Percentiles rank a stretch among this genome's conserved stretches.
These are phyloP conservation scores for Motacilla alba DNA, from an alignment of 2,113 vertebrate species.

Conservation along the genomic window DNA sequence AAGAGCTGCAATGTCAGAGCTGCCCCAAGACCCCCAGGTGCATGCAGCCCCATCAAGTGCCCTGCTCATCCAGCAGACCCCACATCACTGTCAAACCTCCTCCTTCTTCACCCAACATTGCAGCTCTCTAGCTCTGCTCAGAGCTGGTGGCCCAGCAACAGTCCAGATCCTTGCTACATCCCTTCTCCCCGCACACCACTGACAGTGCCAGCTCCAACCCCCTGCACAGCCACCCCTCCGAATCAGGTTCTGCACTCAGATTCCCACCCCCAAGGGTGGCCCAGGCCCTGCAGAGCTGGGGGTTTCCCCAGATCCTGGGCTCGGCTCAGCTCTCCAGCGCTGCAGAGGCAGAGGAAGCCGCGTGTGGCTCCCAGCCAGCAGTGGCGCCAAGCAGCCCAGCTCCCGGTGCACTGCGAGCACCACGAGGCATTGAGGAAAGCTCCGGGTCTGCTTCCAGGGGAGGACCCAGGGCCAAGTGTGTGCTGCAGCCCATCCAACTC, in stretches of 20 bases:
- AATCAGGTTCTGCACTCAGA: background rate
- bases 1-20: background rate
- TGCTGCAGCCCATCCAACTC: background rate
- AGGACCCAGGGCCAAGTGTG: background rate
- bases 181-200: fast-evolving
- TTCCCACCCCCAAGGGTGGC: background rate
- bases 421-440: background rate
- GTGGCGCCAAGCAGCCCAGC: constrained; percentile 41
- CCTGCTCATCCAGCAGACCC: fast-evolving
- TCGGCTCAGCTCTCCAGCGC: background rate
- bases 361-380: background rate
- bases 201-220: background rate
- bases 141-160: too few relatives aligned
- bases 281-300: background rate
- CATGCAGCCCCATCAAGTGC: fast-evolving
- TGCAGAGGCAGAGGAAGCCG: background rate
- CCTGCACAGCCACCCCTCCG: background rate
- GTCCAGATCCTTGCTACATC: fast-evolving
- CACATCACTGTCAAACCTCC: background rate
- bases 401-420: background rate
- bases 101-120: background rate
- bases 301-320: background rate
- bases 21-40: fast-evolving
- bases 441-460: background rate
- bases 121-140: background rate